Evolutionary conservation across 64 coral and sea anemone species (phyloP).

Genomic region (Montipora foliosa): DNA sequence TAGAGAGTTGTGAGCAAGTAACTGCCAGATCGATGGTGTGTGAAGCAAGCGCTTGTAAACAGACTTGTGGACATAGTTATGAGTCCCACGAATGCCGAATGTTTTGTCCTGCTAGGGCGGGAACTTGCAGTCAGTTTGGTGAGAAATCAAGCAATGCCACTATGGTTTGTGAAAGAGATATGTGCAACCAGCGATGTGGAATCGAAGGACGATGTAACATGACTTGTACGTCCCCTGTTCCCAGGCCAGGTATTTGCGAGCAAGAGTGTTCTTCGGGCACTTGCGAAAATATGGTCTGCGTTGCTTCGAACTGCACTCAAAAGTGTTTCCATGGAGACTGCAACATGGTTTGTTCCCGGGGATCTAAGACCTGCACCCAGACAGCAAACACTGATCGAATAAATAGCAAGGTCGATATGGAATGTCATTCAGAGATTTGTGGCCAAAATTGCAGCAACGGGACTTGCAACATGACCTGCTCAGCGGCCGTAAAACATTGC

Average conservation of each 20-base stretch:
- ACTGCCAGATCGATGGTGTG: background rate
- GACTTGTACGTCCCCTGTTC: background rate
- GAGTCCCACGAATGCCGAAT: background rate
- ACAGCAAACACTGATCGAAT: background rate
- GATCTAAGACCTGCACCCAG: background rate
- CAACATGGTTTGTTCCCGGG: background rate
- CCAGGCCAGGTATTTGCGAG: background rate
- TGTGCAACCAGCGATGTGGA: background rate
- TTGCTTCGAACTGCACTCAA: background rate
- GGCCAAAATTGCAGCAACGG: background rate
- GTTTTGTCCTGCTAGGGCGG: background rate
- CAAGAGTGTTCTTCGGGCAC: background rate
- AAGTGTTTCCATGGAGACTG: background rate
- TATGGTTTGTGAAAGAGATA: background rate
- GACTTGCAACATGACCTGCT: background rate
- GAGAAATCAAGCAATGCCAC: background rate
- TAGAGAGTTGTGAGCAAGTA: background rate
- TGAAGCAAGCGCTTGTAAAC: background rate
- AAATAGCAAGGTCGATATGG: background rate
- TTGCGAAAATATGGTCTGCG: background rate
- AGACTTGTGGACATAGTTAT: background rate
- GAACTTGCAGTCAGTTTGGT: background rate
- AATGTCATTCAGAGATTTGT: background rate
- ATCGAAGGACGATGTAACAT: background rate
- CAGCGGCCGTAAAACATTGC: background rate